A percentile compares a stretch with the other conserved stretches of the same genome.
phyloP scores from a whole-genome alignment of 2,113 vertebrate species.

The Marmota monax region DNA sequence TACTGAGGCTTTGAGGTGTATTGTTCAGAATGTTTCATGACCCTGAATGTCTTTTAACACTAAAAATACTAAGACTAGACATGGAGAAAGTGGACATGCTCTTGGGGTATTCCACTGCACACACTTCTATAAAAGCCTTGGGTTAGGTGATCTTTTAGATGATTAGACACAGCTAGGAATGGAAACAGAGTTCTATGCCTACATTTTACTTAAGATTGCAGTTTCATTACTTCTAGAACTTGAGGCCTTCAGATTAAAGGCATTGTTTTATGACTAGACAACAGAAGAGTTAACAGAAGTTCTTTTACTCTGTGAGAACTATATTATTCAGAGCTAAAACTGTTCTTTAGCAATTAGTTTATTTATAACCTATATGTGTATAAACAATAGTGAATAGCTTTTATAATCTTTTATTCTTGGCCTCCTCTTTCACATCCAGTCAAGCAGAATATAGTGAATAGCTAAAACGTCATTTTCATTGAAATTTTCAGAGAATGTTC shows the following conservation, averaged over 20 bases:
- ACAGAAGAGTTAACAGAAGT: background rate
- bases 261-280: background rate
- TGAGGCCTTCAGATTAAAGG: background rate
- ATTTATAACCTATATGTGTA: background rate
- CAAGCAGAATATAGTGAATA: conserved; percentile 86
- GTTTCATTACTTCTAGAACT: background rate
- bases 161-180: background rate
- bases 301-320: background rate
- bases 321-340: conserved; percentile 43
- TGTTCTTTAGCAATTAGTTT: background rate
- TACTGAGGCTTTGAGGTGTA: conserved; percentile 65
- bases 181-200: background rate
- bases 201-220: background rate
- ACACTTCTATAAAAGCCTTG: background rate
- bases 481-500: conserved; percentile 75
- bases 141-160: background rate
- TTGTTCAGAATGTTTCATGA: conserved; percentile 66
- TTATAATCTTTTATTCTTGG: conserved; percentile 82
- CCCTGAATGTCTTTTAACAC: conserved; percentile 62
- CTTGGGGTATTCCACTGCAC: background rate
- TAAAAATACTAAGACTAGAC: background rate
- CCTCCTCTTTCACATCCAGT: conserved; percentile 85
- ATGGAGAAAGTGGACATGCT: background rate
- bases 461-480: conserved; percentile 82
- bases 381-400: conserved; percentile 82